phyloP scores from a whole-genome alignment of 2,888 invertebrate genomes.

The Anoplius nigerrimus region DNA sequence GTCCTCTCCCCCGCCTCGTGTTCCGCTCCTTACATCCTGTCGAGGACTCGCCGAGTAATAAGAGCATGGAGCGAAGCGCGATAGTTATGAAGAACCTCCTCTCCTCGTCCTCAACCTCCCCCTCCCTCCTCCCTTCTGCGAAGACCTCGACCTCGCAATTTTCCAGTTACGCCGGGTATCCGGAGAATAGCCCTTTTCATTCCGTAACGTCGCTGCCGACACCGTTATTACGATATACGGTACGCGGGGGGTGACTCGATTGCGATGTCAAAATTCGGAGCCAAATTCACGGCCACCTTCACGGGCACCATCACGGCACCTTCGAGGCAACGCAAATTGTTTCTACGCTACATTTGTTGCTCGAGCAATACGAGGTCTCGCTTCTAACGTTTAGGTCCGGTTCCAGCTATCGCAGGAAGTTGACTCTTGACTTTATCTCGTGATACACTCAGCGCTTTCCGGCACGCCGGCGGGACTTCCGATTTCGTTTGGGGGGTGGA shows the following conservation, averaged over 20 bases:
- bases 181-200: slow-evolving; percentile 30
- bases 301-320: too few relatives aligned
- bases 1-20: slow-evolving; percentile 11
- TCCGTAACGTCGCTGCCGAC: slow-evolving; percentile 22
- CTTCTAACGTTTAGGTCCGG: too few relatives aligned
- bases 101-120: not conserved
- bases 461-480: too few relatives aligned
- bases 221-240: slow-evolving; percentile 3
- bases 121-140: not conserved
- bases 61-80: slow-evolving; percentile 24
- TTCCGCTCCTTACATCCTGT: slow-evolving; percentile 27
- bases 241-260: not conserved
- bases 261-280: not conserved
- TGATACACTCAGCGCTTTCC: too few relatives aligned
- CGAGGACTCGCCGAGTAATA: slow-evolving; percentile 38
- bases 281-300: not conserved
- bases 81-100: slow-evolving; percentile 41
- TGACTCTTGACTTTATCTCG: too few relatives aligned
- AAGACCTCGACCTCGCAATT: slow-evolving; percentile 39
- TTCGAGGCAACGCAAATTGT: too few relatives aligned
- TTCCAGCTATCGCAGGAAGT: too few relatives aligned
- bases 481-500: too few relatives aligned
- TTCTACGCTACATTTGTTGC: too few relatives aligned
- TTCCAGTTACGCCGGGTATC: slow-evolving; percentile 39
- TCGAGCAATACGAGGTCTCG: too few relatives aligned